Evolutionary conservation across 2,797 vertebrate genomes (phyloP).

Genomic region (Mormyrops boulengeri): DNA sequence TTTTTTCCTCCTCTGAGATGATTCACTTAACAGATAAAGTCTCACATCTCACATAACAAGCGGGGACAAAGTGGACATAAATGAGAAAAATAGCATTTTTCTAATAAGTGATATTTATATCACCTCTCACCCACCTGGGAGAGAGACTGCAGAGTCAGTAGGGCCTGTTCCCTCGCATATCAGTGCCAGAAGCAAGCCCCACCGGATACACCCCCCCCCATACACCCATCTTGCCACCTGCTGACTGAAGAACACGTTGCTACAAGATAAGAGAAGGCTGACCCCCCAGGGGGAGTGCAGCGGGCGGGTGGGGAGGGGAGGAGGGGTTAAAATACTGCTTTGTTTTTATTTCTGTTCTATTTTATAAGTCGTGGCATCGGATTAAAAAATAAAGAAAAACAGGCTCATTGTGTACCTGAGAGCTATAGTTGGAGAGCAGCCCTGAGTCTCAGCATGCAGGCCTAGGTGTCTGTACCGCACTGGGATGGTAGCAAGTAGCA

Average conservation of each 20-base stretch:
- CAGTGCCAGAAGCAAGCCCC: not conserved
- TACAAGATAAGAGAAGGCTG: not conserved
- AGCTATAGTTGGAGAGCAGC: not conserved
- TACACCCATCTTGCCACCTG: not conserved
- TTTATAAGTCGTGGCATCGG: not conserved
- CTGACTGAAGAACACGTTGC: not conserved
- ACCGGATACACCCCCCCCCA: not conserved
- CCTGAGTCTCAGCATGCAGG: not conserved
- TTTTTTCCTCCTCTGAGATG: not conserved
- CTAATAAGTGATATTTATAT: slow-evolving; percentile 3
- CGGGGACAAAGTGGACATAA: slow-evolving; percentile 1
- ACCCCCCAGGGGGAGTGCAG: not conserved
- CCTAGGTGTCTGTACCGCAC: not conserved
- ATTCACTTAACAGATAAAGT: not conserved
- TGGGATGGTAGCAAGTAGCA: not conserved
- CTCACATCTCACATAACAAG: slow-evolving; percentile 8
- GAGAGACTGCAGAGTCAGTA: not conserved
- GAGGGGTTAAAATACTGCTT: not conserved
- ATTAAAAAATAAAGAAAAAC: not conserved
- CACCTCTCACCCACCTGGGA: not conserved
- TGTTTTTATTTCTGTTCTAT: not conserved
- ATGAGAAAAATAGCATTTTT: not conserved
- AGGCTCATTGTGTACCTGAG: not conserved
- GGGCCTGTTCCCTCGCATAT: not conserved
- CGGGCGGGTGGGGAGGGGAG: not conserved